phyloP scores from a whole-genome alignment of 2,113 vertebrate species.

The Prinia subflava region DNA sequence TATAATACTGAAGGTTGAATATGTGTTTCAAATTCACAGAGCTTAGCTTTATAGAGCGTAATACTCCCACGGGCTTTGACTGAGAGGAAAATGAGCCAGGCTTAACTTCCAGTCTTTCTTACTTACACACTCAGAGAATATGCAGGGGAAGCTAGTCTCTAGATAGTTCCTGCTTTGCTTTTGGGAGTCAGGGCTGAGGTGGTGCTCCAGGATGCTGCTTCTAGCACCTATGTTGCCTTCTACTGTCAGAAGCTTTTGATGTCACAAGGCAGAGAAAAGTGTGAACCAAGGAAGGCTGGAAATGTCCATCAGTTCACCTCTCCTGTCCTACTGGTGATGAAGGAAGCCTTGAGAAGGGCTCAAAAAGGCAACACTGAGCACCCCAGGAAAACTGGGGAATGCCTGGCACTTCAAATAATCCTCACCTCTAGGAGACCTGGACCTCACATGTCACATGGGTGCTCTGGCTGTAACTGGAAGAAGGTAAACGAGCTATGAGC shows the following conservation, averaged over 20 bases:
- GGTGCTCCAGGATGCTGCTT: neutral
- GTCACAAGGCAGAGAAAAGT: neutral
- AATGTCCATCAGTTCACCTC: neutral
- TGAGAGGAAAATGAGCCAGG: neutral
- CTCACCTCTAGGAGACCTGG: neutral
- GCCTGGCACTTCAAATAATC: neutral
- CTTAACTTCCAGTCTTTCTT: neutral
- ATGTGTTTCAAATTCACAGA: neutral
- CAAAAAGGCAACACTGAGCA: neutral
- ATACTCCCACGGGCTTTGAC: neutral
- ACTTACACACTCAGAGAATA: neutral
- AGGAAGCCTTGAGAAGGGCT: neutral
- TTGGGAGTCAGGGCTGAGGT: neutral
- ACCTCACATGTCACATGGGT: accelerated
- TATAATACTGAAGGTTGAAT: neutral
- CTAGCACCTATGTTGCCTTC: accelerated
- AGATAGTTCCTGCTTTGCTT: neutral
- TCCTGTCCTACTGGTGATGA: neutral
- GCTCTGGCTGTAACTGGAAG: neutral
- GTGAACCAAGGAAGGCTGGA: neutral
- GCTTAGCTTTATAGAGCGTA: neutral
- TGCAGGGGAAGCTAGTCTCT: neutral
- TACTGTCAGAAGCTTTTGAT: neutral
- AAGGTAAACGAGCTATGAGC: neutral
- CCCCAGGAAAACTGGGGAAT: neutral